Evolutionary conservation across 2,888 invertebrate genomes (phyloP).

Genomic region (Dioctria rufipes): DNA sequence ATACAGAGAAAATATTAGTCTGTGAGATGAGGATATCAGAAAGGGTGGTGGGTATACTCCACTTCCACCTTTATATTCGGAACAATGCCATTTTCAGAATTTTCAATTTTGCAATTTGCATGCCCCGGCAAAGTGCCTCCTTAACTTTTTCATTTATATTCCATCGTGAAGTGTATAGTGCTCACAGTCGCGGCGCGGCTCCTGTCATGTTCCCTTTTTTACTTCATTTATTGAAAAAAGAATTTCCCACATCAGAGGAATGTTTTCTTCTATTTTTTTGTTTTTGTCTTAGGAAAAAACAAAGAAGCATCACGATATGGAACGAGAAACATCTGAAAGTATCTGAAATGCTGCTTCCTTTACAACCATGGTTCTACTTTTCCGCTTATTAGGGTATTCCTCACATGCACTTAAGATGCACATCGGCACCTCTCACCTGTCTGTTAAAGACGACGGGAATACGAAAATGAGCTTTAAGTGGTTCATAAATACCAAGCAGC

Average conservation of each 20-base stretch:
- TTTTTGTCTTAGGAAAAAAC: neutral
- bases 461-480: conserved; percentile 52
- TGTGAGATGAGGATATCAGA: too few relatives aligned
- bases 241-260: neutral
- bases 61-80: neutral
- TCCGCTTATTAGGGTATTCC: conserved; percentile 17
- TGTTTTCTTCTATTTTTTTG: too few relatives aligned
- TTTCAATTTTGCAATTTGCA: conserved; percentile 12
- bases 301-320: neutral
- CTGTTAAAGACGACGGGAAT: conserved; percentile 20
- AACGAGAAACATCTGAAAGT: neutral
- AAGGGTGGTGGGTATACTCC: too few relatives aligned
- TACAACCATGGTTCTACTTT: neutral
- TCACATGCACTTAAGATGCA: conserved; percentile 16
- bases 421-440: neutral
- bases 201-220: neutral
- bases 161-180: neutral
- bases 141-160: neutral
- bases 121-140: neutral
- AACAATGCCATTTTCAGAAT: neutral
- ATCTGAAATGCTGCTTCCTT: neutral
- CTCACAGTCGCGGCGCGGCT: neutral
- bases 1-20: neutral
- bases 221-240: neutral
- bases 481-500: conserved; percentile 57